Base-by-base conservation (phyloP, 1,140 invertebrate species). In the Caenorhabditis brenneri region DNA sequence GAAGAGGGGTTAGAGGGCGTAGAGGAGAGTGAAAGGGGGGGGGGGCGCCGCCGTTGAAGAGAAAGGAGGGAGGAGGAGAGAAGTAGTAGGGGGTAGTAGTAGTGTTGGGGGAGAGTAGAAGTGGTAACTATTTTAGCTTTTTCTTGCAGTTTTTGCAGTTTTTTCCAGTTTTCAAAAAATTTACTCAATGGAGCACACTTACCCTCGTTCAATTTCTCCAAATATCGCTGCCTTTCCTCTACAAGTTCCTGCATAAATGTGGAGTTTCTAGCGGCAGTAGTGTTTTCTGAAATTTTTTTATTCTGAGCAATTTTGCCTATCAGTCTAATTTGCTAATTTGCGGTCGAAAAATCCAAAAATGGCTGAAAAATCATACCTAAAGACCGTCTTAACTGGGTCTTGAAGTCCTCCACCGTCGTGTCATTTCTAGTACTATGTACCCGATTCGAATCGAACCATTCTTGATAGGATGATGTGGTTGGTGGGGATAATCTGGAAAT, bases 371-470 rank as follows among this genome's bases (percentile, higher is more conserved):
- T n/a, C n/a, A n/a, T 24, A 74, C 65, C 65, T 31, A 74, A 74
- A 9, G 36, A 42, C n/a, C 36, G n/a, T 9, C 29, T 74, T n/a
- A 74, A 42, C 12, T 74, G 65, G 3, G 65, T 74, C 9, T 42
- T 31, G 16, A 74, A 74, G n/a, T 74, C 65, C 10, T 74, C 65
- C 9, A 74, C n/a, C 9, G 33, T 27, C 3, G 65, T 74, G 36
- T 74, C 46, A 42, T 74, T 74, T 74, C 65, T 74, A 74, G 65
- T 74, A 42, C 65, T 74, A 74, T 74, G 65, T 10, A 42, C 65
- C 16, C 65, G 65, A 74, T 74, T 74, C 19, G 65, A 74, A n/a
- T 74, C 65, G 36, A 42, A 74, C 65, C 65, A 74, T 24, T 74
- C 65, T 27, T 46, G 65, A 74, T 74, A 74, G 22, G 65, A 74